These are phyloP conservation scores for Sinodicranocentrus sp. DNA, from an alignment of 2,888 invertebrate genomes.

Conservation along the genomic window DNA sequence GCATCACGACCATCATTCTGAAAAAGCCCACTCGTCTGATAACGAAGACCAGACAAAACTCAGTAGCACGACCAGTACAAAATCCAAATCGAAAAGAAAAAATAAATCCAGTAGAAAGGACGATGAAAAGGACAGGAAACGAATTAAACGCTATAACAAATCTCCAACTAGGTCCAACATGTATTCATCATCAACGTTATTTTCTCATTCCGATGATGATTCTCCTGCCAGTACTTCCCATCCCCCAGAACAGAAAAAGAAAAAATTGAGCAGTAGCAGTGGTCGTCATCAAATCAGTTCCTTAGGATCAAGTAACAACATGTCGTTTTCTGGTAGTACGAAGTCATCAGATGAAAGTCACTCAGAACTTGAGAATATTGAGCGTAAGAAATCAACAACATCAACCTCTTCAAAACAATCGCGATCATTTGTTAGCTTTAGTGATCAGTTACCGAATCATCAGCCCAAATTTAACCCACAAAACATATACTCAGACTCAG, in stretches of 20 bases:
- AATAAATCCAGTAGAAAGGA: conserved; percentile 75
- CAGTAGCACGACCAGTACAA: conserved; percentile 80
- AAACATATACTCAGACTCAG: conserved; percentile 74
- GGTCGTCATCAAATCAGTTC: conserved; percentile 58
- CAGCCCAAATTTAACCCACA: conserved; percentile 63
- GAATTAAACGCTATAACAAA: conserved; percentile 59
- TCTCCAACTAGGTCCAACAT: conserved; percentile 54
- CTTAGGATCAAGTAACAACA: conserved; percentile 52
- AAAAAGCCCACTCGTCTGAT: conserved; percentile 72
- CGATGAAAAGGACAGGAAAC: conserved; percentile 56
- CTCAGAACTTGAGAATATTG: conserved; percentile 59
- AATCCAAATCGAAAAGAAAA: conserved; percentile 69
- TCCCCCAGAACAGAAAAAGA: conserved; percentile 65
- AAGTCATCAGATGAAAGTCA: conserved; percentile 74
- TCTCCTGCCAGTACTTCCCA: conserved; percentile 67
- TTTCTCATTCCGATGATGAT: conserved; percentile 75
- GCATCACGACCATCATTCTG: conserved; percentile 77
- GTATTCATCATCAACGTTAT: conserved; percentile 68
- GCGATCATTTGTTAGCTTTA: conserved; percentile 49
- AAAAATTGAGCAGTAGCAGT: conserved; percentile 74
- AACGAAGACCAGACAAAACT: conserved; percentile 80
- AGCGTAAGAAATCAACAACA: conserved; percentile 36
- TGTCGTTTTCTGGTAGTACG: conserved; percentile 57
- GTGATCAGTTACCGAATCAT: conserved; percentile 53
- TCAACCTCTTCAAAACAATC: conserved; percentile 30